A percentile compares a stretch with the other conserved stretches of the same genome.
These are phyloP conservation scores for Leptogaster cylindrica DNA, from an alignment of 2,888 invertebrate species.

Conservation along the genomic window DNA sequence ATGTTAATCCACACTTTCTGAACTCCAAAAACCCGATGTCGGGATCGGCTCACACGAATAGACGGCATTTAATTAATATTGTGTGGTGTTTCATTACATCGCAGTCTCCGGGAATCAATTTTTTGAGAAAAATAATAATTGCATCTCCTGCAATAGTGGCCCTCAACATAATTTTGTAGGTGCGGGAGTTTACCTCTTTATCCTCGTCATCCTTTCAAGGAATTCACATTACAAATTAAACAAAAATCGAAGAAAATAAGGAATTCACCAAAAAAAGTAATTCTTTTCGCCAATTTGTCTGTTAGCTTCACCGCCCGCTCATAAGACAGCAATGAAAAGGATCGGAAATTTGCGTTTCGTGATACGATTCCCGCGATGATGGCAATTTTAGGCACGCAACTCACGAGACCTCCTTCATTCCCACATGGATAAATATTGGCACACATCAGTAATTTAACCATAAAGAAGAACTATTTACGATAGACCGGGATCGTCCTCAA, in stretches of 20 bases:
- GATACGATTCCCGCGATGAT: constrained; percentile 48
- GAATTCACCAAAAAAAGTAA: constrained; percentile 9
- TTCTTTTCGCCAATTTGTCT: constrained; percentile 46
- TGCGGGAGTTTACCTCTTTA: constrained; percentile 14
- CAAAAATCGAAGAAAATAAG: not conserved
- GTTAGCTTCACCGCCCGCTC: constrained; percentile 45
- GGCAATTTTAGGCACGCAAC: constrained; percentile 48
- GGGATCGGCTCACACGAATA: too few relatives aligned
- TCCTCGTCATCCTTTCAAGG: constrained; percentile 4
- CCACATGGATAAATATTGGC: constrained; percentile 35
- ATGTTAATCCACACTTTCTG: not conserved
- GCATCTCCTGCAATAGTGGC: not conserved
- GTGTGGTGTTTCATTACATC: not conserved
- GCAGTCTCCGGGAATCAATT: not conserved
- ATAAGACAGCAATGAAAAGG: constrained; percentile 34
- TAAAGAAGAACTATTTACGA: constrained; percentile 36
- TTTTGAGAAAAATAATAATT: constrained; percentile 19
- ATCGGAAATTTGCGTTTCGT: constrained; percentile 46
- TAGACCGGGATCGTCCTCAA: constrained; percentile 16
- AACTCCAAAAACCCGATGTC: too few relatives aligned
- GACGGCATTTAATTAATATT: not conserved
- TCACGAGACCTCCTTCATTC: constrained; percentile 38
- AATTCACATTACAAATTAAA: not conserved
- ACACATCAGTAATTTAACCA: constrained; percentile 38
- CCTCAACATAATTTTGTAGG: constrained; percentile 2